Base-by-base conservation (phyloP, 2,888 invertebrate species). In the Notodonta ziczac region DNA sequence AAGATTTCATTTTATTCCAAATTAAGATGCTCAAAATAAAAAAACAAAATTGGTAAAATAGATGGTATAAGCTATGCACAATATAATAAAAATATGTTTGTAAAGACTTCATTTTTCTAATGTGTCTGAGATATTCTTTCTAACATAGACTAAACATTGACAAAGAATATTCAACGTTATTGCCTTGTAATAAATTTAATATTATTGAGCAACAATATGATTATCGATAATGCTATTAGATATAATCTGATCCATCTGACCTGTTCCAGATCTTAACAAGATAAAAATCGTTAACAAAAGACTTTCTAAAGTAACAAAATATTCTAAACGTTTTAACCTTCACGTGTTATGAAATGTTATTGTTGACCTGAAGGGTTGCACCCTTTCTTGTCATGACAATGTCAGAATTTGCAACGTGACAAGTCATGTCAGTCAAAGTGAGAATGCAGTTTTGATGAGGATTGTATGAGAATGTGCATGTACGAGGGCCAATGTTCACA, bases 361-460 rank as follows among this genome's bases (percentile, higher is more conserved):
- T 84, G 78, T 82, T 84, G 83, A 83, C 84, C 81, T 71, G 65
- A 76, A 78, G 80, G 81, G 71, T 74, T 62, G 69, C 70, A 83
- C 84, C 86, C 85, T 80, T 83, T 80, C 68, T 63, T 68, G 66
- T 74, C 71, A 72, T 72, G 78, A 84, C 85, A 88, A 85, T 83
- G 73, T 75, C 63, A 74, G 68, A 81, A 81, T 81, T 87, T 84
- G 86, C 83, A 83, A 79, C 72, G 70, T 77, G 76, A 77, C 82
- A 78, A 74, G 85, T 82, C 84, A 78, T 69, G 83, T 78, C 87
- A 84, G 69, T 44, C 44, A 77, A 77, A 75, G 76, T 63, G 73
- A 74, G 83, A 86, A 85, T 85, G 84, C 82, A 83, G 68, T 81
- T 85, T 77, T 86, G 85, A 88, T 86, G 82, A 81, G 72, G 70